These are phyloP conservation scores for Tinamus major DNA, from an alignment of 2,797 vertebrate species.

Conservation along the genomic window DNA sequence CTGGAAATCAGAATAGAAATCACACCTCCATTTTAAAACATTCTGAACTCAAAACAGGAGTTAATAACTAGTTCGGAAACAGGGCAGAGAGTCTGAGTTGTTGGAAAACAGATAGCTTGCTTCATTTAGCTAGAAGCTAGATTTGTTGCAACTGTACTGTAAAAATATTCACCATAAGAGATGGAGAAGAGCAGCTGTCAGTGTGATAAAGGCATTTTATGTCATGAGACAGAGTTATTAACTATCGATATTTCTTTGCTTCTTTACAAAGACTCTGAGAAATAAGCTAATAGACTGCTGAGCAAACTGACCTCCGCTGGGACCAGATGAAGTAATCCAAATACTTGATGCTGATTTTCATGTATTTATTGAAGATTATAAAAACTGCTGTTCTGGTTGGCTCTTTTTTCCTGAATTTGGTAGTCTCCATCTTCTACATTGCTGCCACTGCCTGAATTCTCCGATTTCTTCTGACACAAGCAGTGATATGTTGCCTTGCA, in stretches of 20 bases:
- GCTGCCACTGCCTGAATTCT: neutral
- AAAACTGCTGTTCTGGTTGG: neutral
- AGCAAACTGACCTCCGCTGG: neutral
- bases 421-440: neutral
- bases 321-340: neutral
- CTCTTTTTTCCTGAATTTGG: neutral
- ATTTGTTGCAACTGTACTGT: neutral
- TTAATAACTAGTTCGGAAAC: neutral
- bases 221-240: accelerated
- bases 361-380: neutral
- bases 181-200: neutral
- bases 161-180: neutral
- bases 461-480: neutral
- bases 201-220: accelerated
- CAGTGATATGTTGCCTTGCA: neutral
- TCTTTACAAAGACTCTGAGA: neutral
- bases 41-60: neutral
- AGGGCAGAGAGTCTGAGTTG: neutral
- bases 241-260: neutral
- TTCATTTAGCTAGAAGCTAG: neutral
- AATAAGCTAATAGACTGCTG: neutral
- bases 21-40: neutral
- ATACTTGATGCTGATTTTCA: neutral
- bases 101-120: neutral
- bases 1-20: neutral